Base-by-base conservation (phyloP, 2,888 invertebrate species). In the Molanna angustata region DNA sequence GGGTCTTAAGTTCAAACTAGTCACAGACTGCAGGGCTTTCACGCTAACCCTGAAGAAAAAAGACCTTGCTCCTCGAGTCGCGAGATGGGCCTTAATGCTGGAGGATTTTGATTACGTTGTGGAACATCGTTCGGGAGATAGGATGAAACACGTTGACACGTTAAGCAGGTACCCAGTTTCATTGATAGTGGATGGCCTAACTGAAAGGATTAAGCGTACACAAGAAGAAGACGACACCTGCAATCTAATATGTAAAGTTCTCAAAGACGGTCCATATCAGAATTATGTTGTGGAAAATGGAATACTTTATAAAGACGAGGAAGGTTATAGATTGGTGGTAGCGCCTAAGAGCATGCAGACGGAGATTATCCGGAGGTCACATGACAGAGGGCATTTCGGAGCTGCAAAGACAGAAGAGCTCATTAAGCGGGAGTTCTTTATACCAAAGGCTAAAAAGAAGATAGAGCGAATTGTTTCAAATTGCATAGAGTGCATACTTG, bases 11-110 rank as follows among this genome's bases (percentile, higher is more conserved):
- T 61, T 62, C 45, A 61, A 52, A 39, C 57, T 62, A 11, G 54
- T 60, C 4, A 62, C 39, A 3, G 68, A 67, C 48, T 69, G 67
- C 51, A 58, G 62, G 1, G 64, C 66, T 1, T 57, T 67, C 1
- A 45, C 60, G 2, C 56, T 57, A 7, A 65, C 64, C 0, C 43
- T 66, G 19, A 56, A 56, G 7, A 66, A 65, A 46, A 62, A 58
- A 17, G 62, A 64, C 11, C 27, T 63, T 3, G 52, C 61, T n/a
- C 60, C 65, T 0, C 58, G 63, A 44, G 63, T 67, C 14, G 65
- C 66, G n/a, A 52, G 64, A 13, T 68, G 66, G 67, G 63, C 64
- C 46, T 41, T 66, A n/a, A 40, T 58, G n/a, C 56, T 66, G 1
- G 62, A 66, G 40, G 64, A 67, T 2, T 69, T 59, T 31, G 62